Evolutionary conservation across 2,113 vertebrate genomes (phyloP).

Genomic region (Platanista minor): DNA sequence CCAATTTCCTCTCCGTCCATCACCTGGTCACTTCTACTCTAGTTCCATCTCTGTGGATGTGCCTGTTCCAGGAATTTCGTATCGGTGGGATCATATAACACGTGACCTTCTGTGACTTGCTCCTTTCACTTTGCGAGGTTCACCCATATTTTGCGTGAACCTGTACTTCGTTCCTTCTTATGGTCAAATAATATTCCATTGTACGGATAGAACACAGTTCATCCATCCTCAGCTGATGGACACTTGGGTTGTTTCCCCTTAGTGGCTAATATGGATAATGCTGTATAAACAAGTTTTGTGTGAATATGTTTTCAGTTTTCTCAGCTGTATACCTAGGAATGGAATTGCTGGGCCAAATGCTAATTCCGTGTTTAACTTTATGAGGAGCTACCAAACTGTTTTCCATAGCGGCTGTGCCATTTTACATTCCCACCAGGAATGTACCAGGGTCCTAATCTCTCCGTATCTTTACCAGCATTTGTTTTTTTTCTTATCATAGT

Average conservation of each 20-base stretch:
- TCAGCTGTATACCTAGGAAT: background rate
- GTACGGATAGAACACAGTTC: background rate
- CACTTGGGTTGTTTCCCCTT: background rate
- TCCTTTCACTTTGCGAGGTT: background rate
- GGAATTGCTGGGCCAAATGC: background rate
- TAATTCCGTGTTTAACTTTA: background rate
- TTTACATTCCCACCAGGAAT: background rate
- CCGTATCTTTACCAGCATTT: background rate
- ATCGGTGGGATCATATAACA: too few relatives aligned
- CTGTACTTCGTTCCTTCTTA: background rate
- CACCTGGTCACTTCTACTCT: background rate
- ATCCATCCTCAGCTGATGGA: background rate
- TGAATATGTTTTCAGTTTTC: background rate
- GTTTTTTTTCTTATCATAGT: background rate
- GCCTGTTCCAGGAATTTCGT: background rate
- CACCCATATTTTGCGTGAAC: fast-evolving
- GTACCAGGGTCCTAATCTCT: background rate
- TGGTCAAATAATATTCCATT: background rate
- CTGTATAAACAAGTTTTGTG: background rate
- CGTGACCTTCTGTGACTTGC: fast-evolving
- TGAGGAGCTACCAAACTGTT: background rate
- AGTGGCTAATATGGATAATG: background rate
- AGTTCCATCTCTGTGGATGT: background rate
- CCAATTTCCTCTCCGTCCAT: fast-evolving
- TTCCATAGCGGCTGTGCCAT: background rate